phyloP scores from a whole-genome alignment of 2,888 invertebrate genomes.

The Villa cingulata region DNA sequence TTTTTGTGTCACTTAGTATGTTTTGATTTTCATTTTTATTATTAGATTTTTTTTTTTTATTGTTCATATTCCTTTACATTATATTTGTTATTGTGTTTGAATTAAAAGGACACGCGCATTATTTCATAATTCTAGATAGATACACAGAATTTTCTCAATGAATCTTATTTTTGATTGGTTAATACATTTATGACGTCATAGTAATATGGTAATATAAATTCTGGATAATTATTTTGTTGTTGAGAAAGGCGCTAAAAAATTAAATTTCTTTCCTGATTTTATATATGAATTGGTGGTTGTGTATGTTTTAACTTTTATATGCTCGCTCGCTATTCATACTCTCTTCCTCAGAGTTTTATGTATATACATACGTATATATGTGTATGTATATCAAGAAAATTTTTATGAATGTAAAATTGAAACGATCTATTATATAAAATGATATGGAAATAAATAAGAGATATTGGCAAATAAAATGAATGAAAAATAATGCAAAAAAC shows the following conservation, averaged over 20 bases:
- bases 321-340: too few relatives aligned
- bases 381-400: not conserved
- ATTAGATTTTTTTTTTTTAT: not conserved
- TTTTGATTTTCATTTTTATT: not conserved
- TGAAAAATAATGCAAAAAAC: too few relatives aligned
- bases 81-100: not conserved
- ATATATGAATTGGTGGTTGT: too few relatives aligned
- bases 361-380: not conserved
- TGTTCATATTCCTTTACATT: not conserved
- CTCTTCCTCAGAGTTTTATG: too few relatives aligned
- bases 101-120: constrained; percentile 8
- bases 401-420: too few relatives aligned
- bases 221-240: constrained; percentile 10
- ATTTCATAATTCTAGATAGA: not conserved
- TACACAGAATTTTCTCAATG: constrained; percentile 14
- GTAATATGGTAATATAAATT: constrained; percentile 1
- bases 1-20: too few relatives aligned
- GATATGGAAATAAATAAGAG: too few relatives aligned
- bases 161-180: constrained; percentile 12
- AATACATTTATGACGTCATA: constrained; percentile 14
- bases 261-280: too few relatives aligned
- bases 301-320: too few relatives aligned
- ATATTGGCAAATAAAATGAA: too few relatives aligned
- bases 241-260: constrained; percentile 11
- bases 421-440: too few relatives aligned